phyloP scores from a whole-genome alignment of 2,797 vertebrate species.

The Chloroceryle amazona region DNA sequence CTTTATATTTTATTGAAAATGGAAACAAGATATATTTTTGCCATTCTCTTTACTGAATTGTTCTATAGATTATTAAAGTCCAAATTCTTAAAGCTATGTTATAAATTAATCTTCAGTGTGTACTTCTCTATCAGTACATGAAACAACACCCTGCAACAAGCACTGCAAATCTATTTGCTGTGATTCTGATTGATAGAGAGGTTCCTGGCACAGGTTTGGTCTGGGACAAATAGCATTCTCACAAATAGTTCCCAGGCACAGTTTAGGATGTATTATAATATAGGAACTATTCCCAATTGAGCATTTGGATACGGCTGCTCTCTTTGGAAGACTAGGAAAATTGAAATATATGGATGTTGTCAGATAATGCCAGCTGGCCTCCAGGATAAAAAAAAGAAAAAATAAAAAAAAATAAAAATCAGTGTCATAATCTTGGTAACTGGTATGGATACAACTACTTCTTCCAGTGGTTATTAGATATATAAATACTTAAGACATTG shows the following conservation, averaged over 20 bases:
- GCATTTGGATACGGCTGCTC: background rate
- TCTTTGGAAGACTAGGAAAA: background rate
- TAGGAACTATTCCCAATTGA: background rate
- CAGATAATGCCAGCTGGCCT: background rate
- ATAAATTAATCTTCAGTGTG: background rate
- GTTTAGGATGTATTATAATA: background rate
- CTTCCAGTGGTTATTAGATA: background rate
- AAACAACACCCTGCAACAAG: background rate
- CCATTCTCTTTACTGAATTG: background rate
- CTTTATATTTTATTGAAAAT: background rate
- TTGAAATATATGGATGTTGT: background rate
- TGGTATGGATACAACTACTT: background rate
- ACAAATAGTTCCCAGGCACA: background rate
- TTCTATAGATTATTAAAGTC: background rate
- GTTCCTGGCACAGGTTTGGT: background rate
- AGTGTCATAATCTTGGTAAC: background rate
- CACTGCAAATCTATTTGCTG: background rate
- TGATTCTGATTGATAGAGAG: background rate
- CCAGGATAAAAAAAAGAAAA: background rate
- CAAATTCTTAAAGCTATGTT: background rate
- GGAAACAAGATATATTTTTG: background rate
- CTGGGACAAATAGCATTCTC: background rate
- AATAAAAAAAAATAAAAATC: background rate
- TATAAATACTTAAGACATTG: background rate
- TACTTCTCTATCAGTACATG: background rate